phyloP scores from a whole-genome alignment of 2,888 invertebrate species.

The Gymnosoma rotundatum region DNA sequence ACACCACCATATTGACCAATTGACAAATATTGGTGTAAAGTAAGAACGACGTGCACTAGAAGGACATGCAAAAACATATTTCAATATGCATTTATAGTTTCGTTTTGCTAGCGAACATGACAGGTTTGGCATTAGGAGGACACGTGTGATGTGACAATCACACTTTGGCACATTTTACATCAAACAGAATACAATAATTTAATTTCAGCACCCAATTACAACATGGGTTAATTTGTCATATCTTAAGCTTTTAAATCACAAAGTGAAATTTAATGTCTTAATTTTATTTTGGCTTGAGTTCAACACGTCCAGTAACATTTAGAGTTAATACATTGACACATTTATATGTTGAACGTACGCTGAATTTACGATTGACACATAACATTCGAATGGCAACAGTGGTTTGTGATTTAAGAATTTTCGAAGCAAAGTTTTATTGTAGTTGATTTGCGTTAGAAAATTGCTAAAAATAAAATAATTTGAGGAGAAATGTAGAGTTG shows the following conservation, averaged over 20 bases:
- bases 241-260: constrained; percentile 63
- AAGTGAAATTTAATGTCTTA: constrained; percentile 62
- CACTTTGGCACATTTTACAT: constrained; percentile 60
- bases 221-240: constrained; percentile 56
- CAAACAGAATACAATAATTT: constrained; percentile 68
- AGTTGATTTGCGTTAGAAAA: too few species aligned
- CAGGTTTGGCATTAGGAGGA: constrained; percentile 54
- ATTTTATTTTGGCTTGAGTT: constrained; percentile 43
- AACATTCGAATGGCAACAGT: constrained; percentile 37
- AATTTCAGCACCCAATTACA: constrained; percentile 65
- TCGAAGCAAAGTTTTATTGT: too few species aligned
- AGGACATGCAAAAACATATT: neutral
- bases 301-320: constrained; percentile 32
- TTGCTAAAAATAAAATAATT: too few species aligned
- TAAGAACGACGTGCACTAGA: neutral
- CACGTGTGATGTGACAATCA: constrained; percentile 62
- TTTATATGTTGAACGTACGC: constrained; percentile 13
- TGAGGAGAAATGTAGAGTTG: too few species aligned
- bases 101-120: constrained; percentile 20
- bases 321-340: neutral
- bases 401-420: neutral
- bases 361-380: constrained; percentile 42
- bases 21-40: neutral
- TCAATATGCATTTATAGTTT: constrained; percentile 30
- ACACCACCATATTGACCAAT: constrained; percentile 4